Percentiles rank a stretch among this genome's conserved stretches.
These are phyloP conservation scores for Atlantisia rogersi DNA, from an alignment of 2,113 vertebrate species.

Conservation along the genomic window DNA sequence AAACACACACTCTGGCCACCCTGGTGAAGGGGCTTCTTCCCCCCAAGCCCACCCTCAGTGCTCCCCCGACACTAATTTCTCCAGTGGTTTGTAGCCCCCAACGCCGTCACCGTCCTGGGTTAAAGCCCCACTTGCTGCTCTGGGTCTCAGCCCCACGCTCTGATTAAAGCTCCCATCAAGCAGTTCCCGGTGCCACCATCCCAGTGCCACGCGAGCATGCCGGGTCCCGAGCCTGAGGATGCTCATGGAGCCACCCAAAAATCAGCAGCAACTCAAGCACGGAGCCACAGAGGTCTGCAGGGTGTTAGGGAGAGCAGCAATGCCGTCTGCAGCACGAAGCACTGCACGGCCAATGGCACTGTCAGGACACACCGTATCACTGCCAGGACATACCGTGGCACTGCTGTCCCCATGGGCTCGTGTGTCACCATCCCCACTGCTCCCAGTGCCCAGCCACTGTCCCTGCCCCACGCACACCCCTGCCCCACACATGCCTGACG, in stretches of 20 bases:
- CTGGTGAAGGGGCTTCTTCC: background rate
- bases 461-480: background rate
- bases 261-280: rapidly evolving
- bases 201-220: background rate
- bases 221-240: background rate
- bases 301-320: background rate
- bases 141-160: background rate
- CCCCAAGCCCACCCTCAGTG: rapidly evolving
- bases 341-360: rapidly evolving
- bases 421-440: background rate
- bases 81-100: background rate
- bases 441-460: rapidly evolving
- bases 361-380: background rate
- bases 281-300: background rate
- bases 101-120: rapidly evolving
- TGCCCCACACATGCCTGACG: too few species aligned
- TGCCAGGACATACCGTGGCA: too few species aligned
- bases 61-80: background rate
- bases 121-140: background rate
- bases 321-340: background rate
- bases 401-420: background rate
- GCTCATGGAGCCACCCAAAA: background rate
- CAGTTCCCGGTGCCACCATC: background rate
- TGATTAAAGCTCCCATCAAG: rapidly evolving
- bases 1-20: background rate